Percentiles rank a stretch among this genome's conserved stretches.
Evolutionary conservation across 2,797 vertebrate species (phyloP).

Genomic region (Xyrichtys novacula): DNA sequence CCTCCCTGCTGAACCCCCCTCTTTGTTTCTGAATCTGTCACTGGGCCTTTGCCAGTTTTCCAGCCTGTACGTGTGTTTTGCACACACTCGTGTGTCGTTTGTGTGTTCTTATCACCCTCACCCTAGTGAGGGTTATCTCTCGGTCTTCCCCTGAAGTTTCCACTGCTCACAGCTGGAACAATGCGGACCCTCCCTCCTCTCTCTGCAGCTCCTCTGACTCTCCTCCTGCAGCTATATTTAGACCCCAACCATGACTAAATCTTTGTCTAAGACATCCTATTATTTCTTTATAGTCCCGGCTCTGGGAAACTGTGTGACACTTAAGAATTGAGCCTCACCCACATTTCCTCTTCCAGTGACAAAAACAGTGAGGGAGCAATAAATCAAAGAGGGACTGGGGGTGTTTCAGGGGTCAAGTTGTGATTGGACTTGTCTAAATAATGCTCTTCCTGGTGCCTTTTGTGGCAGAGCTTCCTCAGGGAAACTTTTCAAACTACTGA

Average conservation of each 20-base stretch:
- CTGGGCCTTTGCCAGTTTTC: constrained; percentile 60
- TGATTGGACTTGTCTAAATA: constrained; percentile 22
- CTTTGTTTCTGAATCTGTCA: constrained; percentile 45
- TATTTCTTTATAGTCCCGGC: constrained; percentile 47
- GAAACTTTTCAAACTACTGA: neutral
- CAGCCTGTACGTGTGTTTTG: constrained; percentile 18
- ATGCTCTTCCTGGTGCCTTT: constrained; percentile 10
- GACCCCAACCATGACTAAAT: constrained; percentile 57
- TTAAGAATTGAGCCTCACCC: constrained; percentile 33
- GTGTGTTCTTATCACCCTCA: constrained; percentile 59
- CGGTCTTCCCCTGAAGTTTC: constrained; percentile 71
- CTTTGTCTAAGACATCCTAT: constrained; percentile 75
- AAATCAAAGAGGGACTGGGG: constrained; percentile 1
- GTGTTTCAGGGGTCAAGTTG: constrained; percentile 5
- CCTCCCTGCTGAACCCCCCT: constrained; percentile 55
- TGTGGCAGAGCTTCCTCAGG: constrained; percentile 1
- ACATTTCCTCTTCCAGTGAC: constrained; percentile 39
- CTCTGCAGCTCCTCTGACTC: constrained; percentile 39
- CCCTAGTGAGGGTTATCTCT: constrained; percentile 70
- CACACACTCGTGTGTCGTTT: neutral
- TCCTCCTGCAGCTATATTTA: constrained; percentile 67
- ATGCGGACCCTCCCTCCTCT: constrained; percentile 61
- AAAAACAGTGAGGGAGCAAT: constrained; percentile 8
- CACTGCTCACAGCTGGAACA: constrained; percentile 70
- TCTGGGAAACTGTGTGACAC: constrained; percentile 48